A percentile compares a stretch with the other conserved stretches of the same genome.
phyloP scores from a whole-genome alignment of 2,888 invertebrate species.

The Nudaria mundana region DNA sequence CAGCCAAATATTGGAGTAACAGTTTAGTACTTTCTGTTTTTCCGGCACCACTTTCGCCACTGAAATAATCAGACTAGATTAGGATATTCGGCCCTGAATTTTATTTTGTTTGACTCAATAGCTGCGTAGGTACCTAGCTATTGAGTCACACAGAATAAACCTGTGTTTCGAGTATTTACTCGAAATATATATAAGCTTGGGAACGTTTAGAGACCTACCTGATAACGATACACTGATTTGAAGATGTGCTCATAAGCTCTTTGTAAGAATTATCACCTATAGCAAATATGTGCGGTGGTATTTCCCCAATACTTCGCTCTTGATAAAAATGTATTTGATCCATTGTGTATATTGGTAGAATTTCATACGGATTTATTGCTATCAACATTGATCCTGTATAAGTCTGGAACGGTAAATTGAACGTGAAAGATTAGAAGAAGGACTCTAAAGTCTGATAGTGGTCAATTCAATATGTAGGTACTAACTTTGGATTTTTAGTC shows the following conservation, averaged over 20 bases:
- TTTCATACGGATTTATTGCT: slow-evolving; percentile 97
- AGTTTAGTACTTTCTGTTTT: slow-evolving; percentile 98
- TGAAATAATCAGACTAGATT: slow-evolving; percentile 63
- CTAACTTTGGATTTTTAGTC: too few species aligned
- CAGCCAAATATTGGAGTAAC: slow-evolving; percentile 95
- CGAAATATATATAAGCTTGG: too few species aligned
- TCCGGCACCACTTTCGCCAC: slow-evolving; percentile 97
- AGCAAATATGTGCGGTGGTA: slow-evolving; percentile 97
- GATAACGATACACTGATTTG: slow-evolving; percentile 97
- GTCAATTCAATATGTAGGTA: too few species aligned
- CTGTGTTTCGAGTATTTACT: too few species aligned
- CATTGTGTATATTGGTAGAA: slow-evolving; percentile 96
- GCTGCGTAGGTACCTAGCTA: too few species aligned
- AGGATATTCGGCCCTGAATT: too few species aligned
- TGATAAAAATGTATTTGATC: slow-evolving; percentile 92
- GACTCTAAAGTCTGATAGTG: too few species aligned
- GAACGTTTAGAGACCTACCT: too few species aligned
- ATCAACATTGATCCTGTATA: slow-evolving; percentile 97
- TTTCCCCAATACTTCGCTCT: slow-evolving; percentile 90
- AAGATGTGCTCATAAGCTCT: slow-evolving; percentile 86
- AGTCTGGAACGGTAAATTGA: too few species aligned
- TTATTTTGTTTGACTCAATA: too few species aligned
- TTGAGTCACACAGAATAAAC: too few species aligned
- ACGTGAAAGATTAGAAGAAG: too few species aligned
- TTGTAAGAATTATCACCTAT: slow-evolving; percentile 95